These are phyloP conservation scores for Paralinhomoeus sp. DNA, from an alignment of 2,888 invertebrate genomes.

Conservation along the genomic window DNA sequence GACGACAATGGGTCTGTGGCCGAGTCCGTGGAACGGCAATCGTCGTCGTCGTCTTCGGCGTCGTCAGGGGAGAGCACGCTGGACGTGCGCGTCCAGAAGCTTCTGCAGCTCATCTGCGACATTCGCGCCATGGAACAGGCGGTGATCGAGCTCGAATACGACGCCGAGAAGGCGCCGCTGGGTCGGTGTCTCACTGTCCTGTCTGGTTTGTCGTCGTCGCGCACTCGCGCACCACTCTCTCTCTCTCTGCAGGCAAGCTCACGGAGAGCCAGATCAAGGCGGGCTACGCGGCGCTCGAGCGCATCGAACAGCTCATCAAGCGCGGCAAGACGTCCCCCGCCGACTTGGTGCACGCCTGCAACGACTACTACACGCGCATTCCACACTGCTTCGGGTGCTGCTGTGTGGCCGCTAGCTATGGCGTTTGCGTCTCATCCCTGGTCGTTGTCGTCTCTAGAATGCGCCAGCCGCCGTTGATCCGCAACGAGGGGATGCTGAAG, in stretches of 20 bases:
- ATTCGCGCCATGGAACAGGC: conserved; percentile 31
- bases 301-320: conserved; percentile 24
- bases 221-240: neutral
- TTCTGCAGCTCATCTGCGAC: conserved; percentile 32
- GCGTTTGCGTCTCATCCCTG: neutral
- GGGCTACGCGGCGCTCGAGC: conserved; percentile 31
- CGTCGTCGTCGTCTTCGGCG: neutral
- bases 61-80: conserved; percentile 25
- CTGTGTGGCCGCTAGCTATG: neutral
- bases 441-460: conserved; percentile 23
- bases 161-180: conserved; percentile 31
- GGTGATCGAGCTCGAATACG: conserved; percentile 33
- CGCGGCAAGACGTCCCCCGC: conserved; percentile 17
- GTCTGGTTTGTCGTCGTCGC: too few species aligned
- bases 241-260: conserved; percentile 28
- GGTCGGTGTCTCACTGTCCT: conserved; percentile 24
- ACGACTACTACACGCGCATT: conserved; percentile 34
- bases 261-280: conserved; percentile 32
- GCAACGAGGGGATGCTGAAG: conserved; percentile 26
- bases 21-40: too few species aligned
- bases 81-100: conserved; percentile 22
- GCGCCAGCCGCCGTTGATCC: conserved; percentile 31
- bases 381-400: conserved; percentile 33
- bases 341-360: conserved; percentile 28
- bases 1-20: conserved; percentile 6